Percentiles rank a stretch among this genome's conserved stretches.
Conservation (phyloP, 2,888 invertebrate genomes). For the Cantharis flavilabris region DNA sequence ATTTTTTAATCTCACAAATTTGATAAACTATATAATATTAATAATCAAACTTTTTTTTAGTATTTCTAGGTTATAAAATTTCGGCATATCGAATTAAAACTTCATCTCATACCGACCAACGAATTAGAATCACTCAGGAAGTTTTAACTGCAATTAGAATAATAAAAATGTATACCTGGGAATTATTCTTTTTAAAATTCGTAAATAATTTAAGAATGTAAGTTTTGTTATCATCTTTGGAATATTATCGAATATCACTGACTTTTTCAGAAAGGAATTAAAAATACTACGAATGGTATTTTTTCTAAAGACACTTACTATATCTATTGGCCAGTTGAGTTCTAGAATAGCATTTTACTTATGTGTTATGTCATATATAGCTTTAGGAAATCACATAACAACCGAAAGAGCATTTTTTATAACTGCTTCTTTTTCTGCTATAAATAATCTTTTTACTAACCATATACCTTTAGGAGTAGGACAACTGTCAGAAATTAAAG, state of each 20-base stretch:
- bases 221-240: constrained; percentile 46
- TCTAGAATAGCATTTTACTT: constrained; percentile 49
- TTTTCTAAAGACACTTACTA: constrained; percentile 43
- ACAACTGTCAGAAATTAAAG: constrained; percentile 76
- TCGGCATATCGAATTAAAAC: constrained; percentile 74
- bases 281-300: constrained; percentile 56
- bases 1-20: too few species aligned
- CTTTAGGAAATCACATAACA: constrained; percentile 71
- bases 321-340: constrained; percentile 44
- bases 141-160: constrained; percentile 83
- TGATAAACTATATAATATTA: too few species aligned
- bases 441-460: constrained; percentile 84
- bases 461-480: constrained; percentile 87
- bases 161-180: constrained; percentile 85
- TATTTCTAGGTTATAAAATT: constrained; percentile 73
- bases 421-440: constrained; percentile 84
- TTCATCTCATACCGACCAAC: constrained; percentile 79
- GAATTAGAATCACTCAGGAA: constrained; percentile 66
- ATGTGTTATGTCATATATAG: constrained; percentile 62
- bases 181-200: constrained; percentile 73
- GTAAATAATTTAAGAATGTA: constrained; percentile 75
- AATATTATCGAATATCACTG: neutral
- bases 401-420: constrained; percentile 89
- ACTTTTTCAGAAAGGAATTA: constrained; percentile 67
- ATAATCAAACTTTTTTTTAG: constrained; percentile 48